A percentile compares a stretch with the other conserved stretches of the same genome.
Evolutionary conservation across 1,140 invertebrate species (phyloP).

Genomic region (Babylonia areolata): DNA sequence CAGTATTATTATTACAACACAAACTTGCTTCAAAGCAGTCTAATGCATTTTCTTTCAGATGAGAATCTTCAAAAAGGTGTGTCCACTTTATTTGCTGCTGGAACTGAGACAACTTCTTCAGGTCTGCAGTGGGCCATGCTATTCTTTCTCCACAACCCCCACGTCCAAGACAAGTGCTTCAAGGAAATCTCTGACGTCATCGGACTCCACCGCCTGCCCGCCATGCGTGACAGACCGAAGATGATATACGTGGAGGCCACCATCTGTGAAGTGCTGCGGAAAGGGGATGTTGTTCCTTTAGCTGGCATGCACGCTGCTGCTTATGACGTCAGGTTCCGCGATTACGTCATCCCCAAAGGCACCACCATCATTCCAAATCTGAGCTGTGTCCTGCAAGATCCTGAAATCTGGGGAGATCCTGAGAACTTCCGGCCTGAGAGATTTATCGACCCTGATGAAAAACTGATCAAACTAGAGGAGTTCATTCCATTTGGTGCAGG

Average conservation of each 20-base stretch:
- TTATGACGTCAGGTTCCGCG: constrained; percentile 56
- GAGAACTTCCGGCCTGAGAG: constrained; percentile 83
- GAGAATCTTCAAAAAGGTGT: constrained; percentile 49
- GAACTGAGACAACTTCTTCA: constrained; percentile 91
- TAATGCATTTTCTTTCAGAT: constrained; percentile 30
- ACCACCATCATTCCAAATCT: constrained; percentile 60
- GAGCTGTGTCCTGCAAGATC: constrained; percentile 63
- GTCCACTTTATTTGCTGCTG: constrained; percentile 90
- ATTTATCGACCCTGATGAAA: constrained; percentile 66
- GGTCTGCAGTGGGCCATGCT: constrained; percentile 91
- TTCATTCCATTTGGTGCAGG: constrained; percentile 52
- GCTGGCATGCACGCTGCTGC: constrained; percentile 63
- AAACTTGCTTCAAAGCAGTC: not conserved
- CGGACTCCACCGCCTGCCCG: constrained; percentile 25
- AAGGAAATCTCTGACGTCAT: constrained; percentile 85
- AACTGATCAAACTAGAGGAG: constrained; percentile 26
- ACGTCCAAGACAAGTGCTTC: constrained; percentile 86
- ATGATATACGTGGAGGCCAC: constrained; percentile 52
- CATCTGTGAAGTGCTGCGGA: constrained; percentile 49
- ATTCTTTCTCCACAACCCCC: constrained; percentile 85
- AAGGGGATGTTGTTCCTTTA: constrained; percentile 58
- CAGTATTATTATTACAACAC: not conserved
- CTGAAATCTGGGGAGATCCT: constrained; percentile 81
- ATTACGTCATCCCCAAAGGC: constrained; percentile 66
- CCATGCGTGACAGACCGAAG: constrained; percentile 37